Evolutionary conservation across 1,140 invertebrate species (phyloP).

Genomic region (Drosophila melanica): DNA sequence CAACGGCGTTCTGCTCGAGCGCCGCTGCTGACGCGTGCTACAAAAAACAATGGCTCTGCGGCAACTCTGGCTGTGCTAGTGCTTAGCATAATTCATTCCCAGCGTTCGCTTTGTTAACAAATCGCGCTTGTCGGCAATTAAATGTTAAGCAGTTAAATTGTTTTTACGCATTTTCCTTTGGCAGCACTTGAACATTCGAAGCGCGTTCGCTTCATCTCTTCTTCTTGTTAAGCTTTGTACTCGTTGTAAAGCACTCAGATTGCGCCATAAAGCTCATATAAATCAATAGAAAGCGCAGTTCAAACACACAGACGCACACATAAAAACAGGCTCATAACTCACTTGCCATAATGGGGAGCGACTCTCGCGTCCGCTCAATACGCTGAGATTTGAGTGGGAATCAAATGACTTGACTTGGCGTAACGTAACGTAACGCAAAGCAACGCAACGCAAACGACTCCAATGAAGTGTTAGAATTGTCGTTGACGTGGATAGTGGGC

Average conservation of each 20-base stretch:
- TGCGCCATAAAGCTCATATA: constrained; percentile 79
- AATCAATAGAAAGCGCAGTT: constrained; percentile 79
- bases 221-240: constrained; percentile 44
- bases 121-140: constrained; percentile 33
- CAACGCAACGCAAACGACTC: constrained; percentile 49
- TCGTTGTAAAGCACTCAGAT: constrained; percentile 61
- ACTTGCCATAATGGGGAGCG: constrained; percentile 69
- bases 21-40: constrained; percentile 60
- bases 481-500: constrained; percentile 27
- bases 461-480: constrained; percentile 80
- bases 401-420: constrained; percentile 67
- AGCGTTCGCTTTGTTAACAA: constrained; percentile 22
- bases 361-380: constrained; percentile 56
- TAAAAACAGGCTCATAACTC: constrained; percentile 60
- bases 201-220: constrained; percentile 41
- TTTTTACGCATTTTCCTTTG: constrained; percentile 24
- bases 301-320: constrained; percentile 29
- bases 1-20: constrained; percentile 43
- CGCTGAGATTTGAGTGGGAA: constrained; percentile 79
- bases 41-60: constrained; percentile 39
- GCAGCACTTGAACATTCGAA: constrained; percentile 49
- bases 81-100: constrained; percentile 45
- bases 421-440: constrained; percentile 41
- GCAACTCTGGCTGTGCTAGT: constrained; percentile 62
- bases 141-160: constrained; percentile 17